Conservation (phyloP, 2,888 invertebrate genomes). For the Drosophila niveifrons region DNA sequence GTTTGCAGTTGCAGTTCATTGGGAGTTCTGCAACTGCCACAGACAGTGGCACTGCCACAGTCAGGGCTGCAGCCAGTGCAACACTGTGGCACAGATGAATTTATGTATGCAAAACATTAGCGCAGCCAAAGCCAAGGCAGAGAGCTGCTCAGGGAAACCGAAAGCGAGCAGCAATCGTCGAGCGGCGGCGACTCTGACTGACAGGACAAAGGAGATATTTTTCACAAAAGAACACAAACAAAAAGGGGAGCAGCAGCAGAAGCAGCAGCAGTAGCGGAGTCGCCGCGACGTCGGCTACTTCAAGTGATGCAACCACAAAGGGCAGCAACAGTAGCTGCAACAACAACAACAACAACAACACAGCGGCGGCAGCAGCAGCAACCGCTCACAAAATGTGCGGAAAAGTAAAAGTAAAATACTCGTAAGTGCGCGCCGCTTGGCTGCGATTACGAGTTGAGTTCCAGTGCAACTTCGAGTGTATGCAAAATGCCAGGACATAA, state of each 20-base stretch:
- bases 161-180: conserved; percentile 63
- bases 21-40: conserved; percentile 21
- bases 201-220: conserved; percentile 84
- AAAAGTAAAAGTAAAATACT: conserved; percentile 76
- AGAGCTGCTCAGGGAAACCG: conserved; percentile 59
- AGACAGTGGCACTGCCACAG: conserved; percentile 30
- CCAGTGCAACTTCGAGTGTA: conserved; percentile 28
- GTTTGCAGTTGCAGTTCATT: conserved; percentile 44
- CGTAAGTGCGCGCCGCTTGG: conserved; percentile 4
- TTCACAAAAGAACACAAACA: conserved; percentile 74
- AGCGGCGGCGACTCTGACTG: conserved; percentile 66
- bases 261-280: conserved; percentile 9
- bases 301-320: conserved; percentile 61
- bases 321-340: conserved; percentile 27
- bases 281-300: conserved; percentile 42
- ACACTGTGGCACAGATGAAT: conserved; percentile 81
- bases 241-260: conserved; percentile 63
- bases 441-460: conserved; percentile 53
- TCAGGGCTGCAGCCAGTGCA: conserved; percentile 36
- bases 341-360: conserved; percentile 25
- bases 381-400: conserved; percentile 45
- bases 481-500: conserved; percentile 74
- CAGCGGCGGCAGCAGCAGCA: too few species aligned
- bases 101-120: conserved; percentile 84
- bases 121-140: conserved; percentile 18